Conservation (phyloP, 2,113 vertebrate genomes). For the Myrmecobius fasciatus region DNA sequence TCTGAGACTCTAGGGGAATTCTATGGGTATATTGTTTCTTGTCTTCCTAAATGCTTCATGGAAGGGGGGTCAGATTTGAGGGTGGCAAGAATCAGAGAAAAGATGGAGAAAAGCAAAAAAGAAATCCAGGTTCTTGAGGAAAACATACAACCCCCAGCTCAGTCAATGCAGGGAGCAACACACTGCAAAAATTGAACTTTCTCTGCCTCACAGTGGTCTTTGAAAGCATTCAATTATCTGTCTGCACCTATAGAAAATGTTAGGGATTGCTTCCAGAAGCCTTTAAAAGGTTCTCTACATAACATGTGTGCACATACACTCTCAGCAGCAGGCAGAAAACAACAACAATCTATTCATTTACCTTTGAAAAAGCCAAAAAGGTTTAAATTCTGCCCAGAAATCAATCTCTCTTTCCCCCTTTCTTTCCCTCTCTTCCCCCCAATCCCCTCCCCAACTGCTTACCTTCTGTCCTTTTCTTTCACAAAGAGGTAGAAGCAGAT, state of each 20-base stretch:
- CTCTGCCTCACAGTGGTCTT: conserved; percentile 74
- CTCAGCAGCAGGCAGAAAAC: conserved; percentile 60
- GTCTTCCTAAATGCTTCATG: conserved; percentile 74
- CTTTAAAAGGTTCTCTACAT: conserved; percentile 76
- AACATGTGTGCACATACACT: conserved; percentile 43
- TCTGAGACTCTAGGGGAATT: conserved; percentile 64
- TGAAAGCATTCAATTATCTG: conserved; percentile 83
- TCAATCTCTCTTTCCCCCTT: conserved; percentile 4
- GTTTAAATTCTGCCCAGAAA: conserved; percentile 44
- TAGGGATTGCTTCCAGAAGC: conserved; percentile 83
- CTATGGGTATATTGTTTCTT: conserved; percentile 59
- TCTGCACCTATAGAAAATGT: conserved; percentile 78
- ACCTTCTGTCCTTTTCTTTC: conserved; percentile 69
- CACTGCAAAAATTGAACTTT: conserved; percentile 76
- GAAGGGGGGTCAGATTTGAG: background rate
- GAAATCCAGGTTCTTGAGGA: conserved; percentile 56
- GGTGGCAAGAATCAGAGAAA: conserved; percentile 30
- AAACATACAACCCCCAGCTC: conserved; percentile 35
- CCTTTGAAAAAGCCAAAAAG: conserved; percentile 72
- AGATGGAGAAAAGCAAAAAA: conserved; percentile 56
- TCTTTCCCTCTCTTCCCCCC: conserved; percentile 58
- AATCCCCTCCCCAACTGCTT: conserved; percentile 64
- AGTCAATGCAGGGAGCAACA: conserved; percentile 57
- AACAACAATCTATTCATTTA: conserved; percentile 69
- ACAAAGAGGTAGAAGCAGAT: conserved; percentile 7